phyloP scores from a whole-genome alignment of 2,113 vertebrate genomes.

The Erythrocercus mccallii region DNA sequence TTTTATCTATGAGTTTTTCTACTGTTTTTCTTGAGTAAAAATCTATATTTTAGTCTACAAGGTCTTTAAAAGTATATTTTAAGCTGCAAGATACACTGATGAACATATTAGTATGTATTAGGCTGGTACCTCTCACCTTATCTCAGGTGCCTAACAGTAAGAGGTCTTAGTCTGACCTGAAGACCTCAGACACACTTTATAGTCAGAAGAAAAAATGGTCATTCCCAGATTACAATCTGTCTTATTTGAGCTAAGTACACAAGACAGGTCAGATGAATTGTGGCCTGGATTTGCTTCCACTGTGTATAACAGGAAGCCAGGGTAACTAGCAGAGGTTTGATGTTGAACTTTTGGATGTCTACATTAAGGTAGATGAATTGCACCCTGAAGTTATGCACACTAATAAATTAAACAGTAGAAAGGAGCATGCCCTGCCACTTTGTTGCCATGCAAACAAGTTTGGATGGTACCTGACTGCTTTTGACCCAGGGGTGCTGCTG shows the following conservation, averaged over 20 bases:
- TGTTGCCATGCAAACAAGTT: not conserved
- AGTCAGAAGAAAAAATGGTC: constrained; percentile 6
- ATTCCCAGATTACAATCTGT: constrained; percentile 47
- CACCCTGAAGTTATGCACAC: constrained; percentile 8
- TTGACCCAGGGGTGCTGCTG: not conserved
- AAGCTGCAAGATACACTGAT: not conserved
- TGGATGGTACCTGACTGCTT: not conserved
- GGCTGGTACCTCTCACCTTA: constrained; percentile 15
- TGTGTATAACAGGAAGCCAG: constrained; percentile 44
- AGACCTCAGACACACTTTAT: constrained; percentile 34
- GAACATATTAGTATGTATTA: not conserved
- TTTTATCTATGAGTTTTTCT: not conserved
- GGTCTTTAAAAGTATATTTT: not conserved
- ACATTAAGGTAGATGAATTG: constrained; percentile 50
- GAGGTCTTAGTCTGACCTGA: constrained; percentile 22
- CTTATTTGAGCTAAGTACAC: constrained; percentile 53
- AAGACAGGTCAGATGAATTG: constrained; percentile 58
- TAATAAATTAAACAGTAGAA: constrained; percentile 28
- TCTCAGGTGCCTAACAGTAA: constrained; percentile 45
- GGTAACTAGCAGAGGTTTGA: constrained; percentile 26
- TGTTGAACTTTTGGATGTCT: constrained; percentile 44
- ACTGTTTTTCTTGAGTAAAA: not conserved
- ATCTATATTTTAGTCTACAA: not conserved
- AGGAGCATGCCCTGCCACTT: not conserved
- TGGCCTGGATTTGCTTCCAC: constrained; percentile 49